phyloP scores from a whole-genome alignment of 2,888 invertebrate genomes.

The Syrphus vitripennis region DNA sequence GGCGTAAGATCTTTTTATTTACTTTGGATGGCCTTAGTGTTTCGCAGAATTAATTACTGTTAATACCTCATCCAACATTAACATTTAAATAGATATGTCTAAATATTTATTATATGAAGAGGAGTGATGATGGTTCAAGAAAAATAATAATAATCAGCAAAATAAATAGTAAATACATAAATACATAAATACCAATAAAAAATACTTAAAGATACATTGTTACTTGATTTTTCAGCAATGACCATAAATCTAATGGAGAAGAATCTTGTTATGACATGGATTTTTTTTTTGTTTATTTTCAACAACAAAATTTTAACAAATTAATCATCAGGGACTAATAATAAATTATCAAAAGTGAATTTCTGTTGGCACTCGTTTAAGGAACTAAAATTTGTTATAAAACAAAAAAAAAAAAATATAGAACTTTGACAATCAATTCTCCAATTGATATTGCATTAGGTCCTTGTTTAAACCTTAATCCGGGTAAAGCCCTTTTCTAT shows the following conservation, averaged over 20 bases:
- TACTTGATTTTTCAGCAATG: neutral
- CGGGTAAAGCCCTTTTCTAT: neutral
- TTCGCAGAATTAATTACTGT: conserved; percentile 25
- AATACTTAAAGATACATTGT: neutral
- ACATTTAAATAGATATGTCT: conserved; percentile 1
- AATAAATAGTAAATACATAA: neutral
- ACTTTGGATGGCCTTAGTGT: conserved; percentile 33
- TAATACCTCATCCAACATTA: neutral
- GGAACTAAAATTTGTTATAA: neutral
- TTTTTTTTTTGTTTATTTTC: neutral
- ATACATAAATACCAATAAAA: neutral
- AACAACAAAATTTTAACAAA: neutral
- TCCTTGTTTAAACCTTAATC: neutral
- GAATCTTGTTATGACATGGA: neutral
- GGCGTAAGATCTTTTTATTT: conserved; percentile 65
- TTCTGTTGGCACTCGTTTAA: neutral
- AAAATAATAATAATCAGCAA: neutral
- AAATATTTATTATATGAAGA: conserved; percentile 1
- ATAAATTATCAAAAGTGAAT: neutral
- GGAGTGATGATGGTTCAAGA: neutral
- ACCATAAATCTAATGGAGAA: neutral
- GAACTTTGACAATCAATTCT: neutral
- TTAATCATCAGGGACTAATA: neutral
- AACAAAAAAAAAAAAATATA: neutral
- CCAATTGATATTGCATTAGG: neutral